These are phyloP conservation scores for Deilephila porcellus DNA, from an alignment of 2,888 invertebrate species.

Conservation along the genomic window DNA sequence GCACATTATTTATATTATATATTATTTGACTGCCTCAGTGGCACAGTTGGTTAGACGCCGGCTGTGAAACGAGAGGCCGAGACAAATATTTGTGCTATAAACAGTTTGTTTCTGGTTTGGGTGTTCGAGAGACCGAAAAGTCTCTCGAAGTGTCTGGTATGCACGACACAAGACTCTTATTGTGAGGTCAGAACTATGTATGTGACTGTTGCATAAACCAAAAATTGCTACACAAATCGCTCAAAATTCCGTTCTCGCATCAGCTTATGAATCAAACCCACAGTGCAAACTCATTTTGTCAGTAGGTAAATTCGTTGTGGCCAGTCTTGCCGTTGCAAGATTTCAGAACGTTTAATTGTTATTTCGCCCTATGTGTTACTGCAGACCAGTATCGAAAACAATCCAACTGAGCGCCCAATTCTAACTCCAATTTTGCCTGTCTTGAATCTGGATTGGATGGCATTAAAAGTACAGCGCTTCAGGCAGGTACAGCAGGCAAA, in stretches of 20 bases:
- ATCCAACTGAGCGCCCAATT: background rate
- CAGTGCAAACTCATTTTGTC: constrained; percentile 45
- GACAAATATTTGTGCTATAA: no score
- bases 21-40: no score
- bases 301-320: constrained; percentile 43
- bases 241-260: constrained; percentile 34
- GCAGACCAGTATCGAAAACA: background rate
- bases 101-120: no score
- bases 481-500: background rate
- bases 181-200: no score
- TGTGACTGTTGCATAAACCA: no score
- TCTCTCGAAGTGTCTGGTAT: no score
- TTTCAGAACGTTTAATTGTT: constrained; percentile 46
- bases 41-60: no score
- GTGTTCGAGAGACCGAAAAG: no score
- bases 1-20: no score
- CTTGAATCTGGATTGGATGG: background rate
- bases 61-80: no score
- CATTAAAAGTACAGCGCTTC: background rate
- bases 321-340: constrained; percentile 43
- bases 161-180: no score
- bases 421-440: background rate
- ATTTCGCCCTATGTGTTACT: background rate
- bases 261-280: constrained; percentile 33
- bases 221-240: background rate